These are phyloP conservation scores for Coptodon bakossiorum DNA, from an alignment of 2,113 vertebrate genomes.

Conservation along the genomic window DNA sequence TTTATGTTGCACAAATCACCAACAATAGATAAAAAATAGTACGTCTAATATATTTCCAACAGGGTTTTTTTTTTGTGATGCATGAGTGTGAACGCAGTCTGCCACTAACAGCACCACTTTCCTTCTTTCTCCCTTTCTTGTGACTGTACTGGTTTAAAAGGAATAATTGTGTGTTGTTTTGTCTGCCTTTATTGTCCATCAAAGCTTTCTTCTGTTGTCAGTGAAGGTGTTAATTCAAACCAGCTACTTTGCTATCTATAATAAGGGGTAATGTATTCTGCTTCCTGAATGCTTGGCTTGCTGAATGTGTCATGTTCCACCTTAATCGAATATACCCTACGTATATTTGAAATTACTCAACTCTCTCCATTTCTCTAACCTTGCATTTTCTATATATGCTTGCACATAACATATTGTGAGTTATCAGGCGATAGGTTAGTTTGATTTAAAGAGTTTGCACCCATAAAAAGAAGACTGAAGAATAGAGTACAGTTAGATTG, in stretches of 20 bases:
- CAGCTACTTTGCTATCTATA: slow-evolving; percentile 63
- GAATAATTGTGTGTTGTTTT: slow-evolving; percentile 66
- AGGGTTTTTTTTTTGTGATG: background rate
- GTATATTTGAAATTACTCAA: slow-evolving; percentile 63
- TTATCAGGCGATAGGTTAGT: background rate
- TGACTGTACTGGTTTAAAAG: slow-evolving; percentile 13
- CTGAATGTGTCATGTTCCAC: slow-evolving; percentile 54
- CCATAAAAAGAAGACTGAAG: background rate
- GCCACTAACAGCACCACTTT: slow-evolving; percentile 29
- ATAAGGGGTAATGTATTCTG: slow-evolving; percentile 73
- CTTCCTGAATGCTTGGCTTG: slow-evolving; percentile 67
- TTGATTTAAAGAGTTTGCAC: background rate
- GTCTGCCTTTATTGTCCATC: slow-evolving; percentile 60
- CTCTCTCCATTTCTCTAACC: slow-evolving; percentile 14
- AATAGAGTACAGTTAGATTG: background rate
- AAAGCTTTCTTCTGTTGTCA: slow-evolving; percentile 68
- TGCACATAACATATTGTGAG: slow-evolving; percentile 22
- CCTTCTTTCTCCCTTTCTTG: slow-evolving; percentile 14
- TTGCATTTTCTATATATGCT: slow-evolving; percentile 26
- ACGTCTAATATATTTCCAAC: background rate
- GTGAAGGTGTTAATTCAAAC: slow-evolving; percentile 65
- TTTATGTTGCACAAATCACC: background rate
- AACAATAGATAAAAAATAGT: background rate
- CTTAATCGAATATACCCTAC: slow-evolving; percentile 63
- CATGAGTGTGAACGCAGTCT: background rate